Base-by-base conservation (phyloP, 35 echinoderm and acorn worm species). In the Heliocidaris tuberculata region DNA sequence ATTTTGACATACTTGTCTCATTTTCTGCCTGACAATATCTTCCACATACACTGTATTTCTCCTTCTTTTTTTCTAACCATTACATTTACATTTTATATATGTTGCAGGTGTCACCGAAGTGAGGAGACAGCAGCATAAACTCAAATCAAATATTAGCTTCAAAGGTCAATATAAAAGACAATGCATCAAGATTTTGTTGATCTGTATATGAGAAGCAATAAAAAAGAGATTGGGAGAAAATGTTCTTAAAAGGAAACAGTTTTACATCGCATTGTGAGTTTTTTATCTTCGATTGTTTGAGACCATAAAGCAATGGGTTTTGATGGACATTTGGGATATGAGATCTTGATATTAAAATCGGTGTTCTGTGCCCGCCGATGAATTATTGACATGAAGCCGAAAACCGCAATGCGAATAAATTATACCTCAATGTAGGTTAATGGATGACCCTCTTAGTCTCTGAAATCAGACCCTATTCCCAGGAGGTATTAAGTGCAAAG, bases 361-460 rank as follows among this genome's bases (percentile, higher is more conserved):
- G 65, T 78, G 65, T 19, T 78, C 65, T n/a, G 19, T 19, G 21
- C 65, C 35, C 65, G 27, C 7, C 65, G 65, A 78, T 78, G 65
- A 78, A 78, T 78, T 78, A 78, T 78, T 78, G 65, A 78, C 65
- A 78, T 27, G 65, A 78, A 78, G 15, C 65, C 27, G 15, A 78
- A 19, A 78, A 19, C 65, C 65, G 21, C 15, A n/a, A 60, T n/a
- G 65, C 65, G 65, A 78, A 78, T 78, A 78, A 78, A 78, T 78
- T 78, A 78, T 78, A 78, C 65, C 65, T 78, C 65, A 78, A 78
- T 78, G 65, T 78, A 78, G 65, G 65, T 78, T 78, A 78, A 78
- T 78, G 65, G 65, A 78, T 78, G 65, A 78, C 65, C 17, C 65
- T 78, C 65, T n/a, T 78, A 78, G 65, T 78, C 65, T 78, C 15